Percentiles rank a stretch among this genome's conserved stretches.
phyloP scores from a whole-genome alignment of 2,113 vertebrate genomes.

The Sebastes fasciatus region DNA sequence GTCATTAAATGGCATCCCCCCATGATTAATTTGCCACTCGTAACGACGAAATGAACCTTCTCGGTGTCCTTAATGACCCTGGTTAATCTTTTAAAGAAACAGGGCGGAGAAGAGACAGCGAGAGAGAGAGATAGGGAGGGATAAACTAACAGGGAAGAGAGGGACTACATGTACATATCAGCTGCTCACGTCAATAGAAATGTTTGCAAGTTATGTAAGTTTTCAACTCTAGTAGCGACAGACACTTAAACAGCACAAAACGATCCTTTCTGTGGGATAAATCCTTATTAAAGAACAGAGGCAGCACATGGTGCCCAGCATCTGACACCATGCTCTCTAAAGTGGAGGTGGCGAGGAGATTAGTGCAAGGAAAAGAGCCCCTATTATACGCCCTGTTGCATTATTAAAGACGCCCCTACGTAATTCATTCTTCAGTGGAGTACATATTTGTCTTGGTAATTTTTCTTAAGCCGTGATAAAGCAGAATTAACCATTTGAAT shows the following conservation, averaged over 20 bases:
- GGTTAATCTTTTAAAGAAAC: constrained; percentile 89
- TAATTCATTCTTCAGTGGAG: constrained; percentile 82
- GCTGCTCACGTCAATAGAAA: constrained; percentile 28
- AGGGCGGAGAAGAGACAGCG: constrained; percentile 54
- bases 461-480: constrained; percentile 81
- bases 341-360: constrained; percentile 76
- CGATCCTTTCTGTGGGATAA: constrained; percentile 63
- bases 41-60: constrained; percentile 87
- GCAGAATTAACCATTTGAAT: constrained; percentile 87
- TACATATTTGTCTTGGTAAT: constrained; percentile 89
- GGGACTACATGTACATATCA: constrained; percentile 36
- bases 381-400: constrained; percentile 82
- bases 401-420: constrained; percentile 81
- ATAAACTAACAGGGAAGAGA: constrained; percentile 22
- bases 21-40: constrained; percentile 91
- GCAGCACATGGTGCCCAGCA: constrained; percentile 74
- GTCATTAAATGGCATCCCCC: constrained; percentile 90
- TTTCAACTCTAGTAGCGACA: constrained; percentile 38
- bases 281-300: constrained; percentile 70
- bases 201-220: constrained; percentile 43
- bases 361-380: constrained; percentile 68
- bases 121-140: constrained; percentile 27
- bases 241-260: constrained; percentile 40
- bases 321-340: constrained; percentile 71
- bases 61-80: constrained; percentile 88